Evolutionary conservation across 1,140 invertebrate species (phyloP).

Genomic region (Drosophila cardini): DNA sequence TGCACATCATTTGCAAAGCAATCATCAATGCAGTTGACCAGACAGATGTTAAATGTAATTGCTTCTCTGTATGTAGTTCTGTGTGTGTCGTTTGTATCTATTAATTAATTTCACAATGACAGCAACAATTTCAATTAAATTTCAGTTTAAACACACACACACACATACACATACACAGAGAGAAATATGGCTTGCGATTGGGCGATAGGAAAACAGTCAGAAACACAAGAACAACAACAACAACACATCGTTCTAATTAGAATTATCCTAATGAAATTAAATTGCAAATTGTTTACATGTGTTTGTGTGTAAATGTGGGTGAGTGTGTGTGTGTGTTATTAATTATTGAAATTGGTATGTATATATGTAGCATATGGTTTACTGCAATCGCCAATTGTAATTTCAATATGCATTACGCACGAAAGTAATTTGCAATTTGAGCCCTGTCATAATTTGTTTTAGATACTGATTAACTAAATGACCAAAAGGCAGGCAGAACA

Average conservation of each 20-base stretch:
- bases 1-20: conserved; percentile 53
- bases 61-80: conserved; percentile 48
- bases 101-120: conserved; percentile 78
- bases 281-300: conserved; percentile 64
- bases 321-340: conserved; percentile 46
- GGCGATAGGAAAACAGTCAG: conserved; percentile 47
- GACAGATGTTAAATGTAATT: conserved; percentile 75
- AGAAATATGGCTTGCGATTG: conserved; percentile 51
- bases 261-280: conserved; percentile 84
- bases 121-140: conserved; percentile 79
- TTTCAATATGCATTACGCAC: conserved; percentile 49
- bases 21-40: conserved; percentile 64
- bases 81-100: conserved; percentile 55
- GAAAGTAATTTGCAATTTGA: conserved; percentile 31
- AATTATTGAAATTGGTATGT: conserved; percentile 68
- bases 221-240: conserved; percentile 2
- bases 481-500: conserved; percentile 36
- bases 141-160: conserved; percentile 69
- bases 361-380: conserved; percentile 12
- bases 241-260: conserved; percentile 80
- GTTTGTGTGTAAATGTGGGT: neutral
- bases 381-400: conserved; percentile 34
- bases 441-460: conserved; percentile 75
- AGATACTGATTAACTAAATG: conserved; percentile 76
- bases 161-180: conserved; percentile 16